Conservation (phyloP, 2,888 invertebrate genomes). For the Ligdia adustata region DNA sequence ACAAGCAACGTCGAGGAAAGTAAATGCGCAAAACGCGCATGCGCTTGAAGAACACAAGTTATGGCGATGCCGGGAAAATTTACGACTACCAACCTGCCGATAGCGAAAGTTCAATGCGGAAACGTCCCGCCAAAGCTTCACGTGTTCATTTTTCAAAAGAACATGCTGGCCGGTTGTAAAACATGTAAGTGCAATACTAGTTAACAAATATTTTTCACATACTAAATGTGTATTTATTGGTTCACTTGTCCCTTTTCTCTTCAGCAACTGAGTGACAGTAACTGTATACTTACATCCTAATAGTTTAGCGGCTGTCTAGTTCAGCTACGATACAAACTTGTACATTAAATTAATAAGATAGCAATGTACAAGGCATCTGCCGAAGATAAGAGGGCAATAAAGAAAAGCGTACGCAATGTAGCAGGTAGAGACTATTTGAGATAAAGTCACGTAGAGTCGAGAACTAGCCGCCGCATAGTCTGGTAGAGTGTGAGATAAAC, state of each 20-base stretch:
- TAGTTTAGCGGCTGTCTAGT: too few species aligned
- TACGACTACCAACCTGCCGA: constrained; percentile 44
- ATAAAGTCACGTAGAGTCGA: constrained; percentile 22
- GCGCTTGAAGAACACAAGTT: constrained; percentile 31
- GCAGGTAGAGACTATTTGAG: constrained; percentile 22
- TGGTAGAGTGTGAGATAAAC: constrained; percentile 1
- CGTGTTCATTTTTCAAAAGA: constrained; percentile 17
- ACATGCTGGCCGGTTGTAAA: constrained; percentile 10
- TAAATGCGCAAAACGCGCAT: constrained; percentile 1
- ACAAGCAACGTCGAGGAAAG: background rate
- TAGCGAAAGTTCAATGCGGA: constrained; percentile 50
- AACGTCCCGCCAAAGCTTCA: constrained; percentile 37
- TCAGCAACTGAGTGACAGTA: too few species aligned
- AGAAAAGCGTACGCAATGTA: constrained; percentile 8
- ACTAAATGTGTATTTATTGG: too few species aligned
- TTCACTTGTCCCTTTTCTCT: too few species aligned
- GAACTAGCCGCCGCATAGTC: constrained; percentile 16
- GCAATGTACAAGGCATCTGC: constrained; percentile 8
- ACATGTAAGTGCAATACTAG: too few species aligned
- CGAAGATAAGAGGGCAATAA: constrained; percentile 12
- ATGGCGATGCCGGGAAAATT: constrained; percentile 46
- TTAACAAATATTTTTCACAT: too few species aligned
- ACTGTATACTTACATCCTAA: too few species aligned
- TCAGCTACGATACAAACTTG: constrained; percentile 1
- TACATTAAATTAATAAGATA: constrained; percentile 14